Conservation (phyloP, 2,113 vertebrate species). For the Parus major region DNA sequence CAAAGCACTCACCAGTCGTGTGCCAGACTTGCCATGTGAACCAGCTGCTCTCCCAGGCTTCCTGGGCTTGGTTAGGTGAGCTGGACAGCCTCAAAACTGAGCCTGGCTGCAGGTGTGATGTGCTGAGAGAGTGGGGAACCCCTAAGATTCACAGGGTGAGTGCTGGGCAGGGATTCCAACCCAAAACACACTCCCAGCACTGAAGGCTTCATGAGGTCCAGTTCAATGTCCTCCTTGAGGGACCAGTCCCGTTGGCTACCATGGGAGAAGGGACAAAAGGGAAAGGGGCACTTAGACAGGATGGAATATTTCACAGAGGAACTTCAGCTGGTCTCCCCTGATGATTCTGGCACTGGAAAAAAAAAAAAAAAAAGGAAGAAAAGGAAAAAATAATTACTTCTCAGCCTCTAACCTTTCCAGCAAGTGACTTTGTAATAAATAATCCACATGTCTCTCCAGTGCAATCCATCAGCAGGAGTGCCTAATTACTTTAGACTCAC, state of each 20-base stretch:
- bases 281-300: not conserved
- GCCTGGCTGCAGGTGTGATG: not conserved
- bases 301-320: constrained; percentile 27
- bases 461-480: constrained; percentile 74
- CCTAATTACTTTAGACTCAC: constrained; percentile 82
- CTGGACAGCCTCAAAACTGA: not conserved
- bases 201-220: not conserved
- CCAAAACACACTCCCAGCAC: not conserved
- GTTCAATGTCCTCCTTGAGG: not conserved
- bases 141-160: not conserved
- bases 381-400: constrained; percentile 80
- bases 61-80: not conserved
- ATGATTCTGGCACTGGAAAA: constrained; percentile 17
- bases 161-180: not conserved
- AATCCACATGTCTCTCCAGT: constrained; percentile 78
- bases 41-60: not conserved
- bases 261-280: not conserved
- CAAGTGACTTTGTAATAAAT: constrained; percentile 82
- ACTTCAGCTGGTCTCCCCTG: constrained; percentile 40
- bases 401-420: constrained; percentile 84
- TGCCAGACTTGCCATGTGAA: not conserved
- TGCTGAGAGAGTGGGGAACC: not conserved
- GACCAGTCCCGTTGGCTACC: not conserved
- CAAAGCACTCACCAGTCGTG: not conserved
- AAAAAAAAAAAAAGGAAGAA: constrained; percentile 48